Evolutionary conservation across 2,888 invertebrate genomes (phyloP), one percentile per base, ranked within the genome.

Genomic region (Conomelus anceps): DNA sequence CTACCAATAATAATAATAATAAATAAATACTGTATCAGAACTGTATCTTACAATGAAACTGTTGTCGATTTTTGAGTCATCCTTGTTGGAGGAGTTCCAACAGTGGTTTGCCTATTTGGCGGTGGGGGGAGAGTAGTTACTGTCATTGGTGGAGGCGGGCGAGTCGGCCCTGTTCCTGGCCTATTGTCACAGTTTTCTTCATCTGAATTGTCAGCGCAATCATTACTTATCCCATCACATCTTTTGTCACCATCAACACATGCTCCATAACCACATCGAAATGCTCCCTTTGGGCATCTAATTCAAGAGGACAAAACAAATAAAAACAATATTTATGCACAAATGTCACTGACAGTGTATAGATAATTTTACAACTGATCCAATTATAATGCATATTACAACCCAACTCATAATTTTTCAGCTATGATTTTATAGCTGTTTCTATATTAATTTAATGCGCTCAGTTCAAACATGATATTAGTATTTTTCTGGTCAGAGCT

Each of bases 181-280:
- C n/a, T 7, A n/a, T 13, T 63, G 1, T 1, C 1, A 7, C 63
- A 63, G 3, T 7, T n/a, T 63, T 63, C n/a, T n/a, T 92, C 92
- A 29, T 92, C 92, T 0, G 92, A 92, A 34, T 90, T 91, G 88
- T 92, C 92, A 7, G 90, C 90, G 87, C 92, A 92, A 41, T 92
- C 91, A 20, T 89, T 63, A 88, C 89, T 90, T n/a, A n/a, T n/a
- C 11, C 91, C 91, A 88, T 92, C 88, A 88, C 92, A 92, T 41
- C 85, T 90, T 0, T 29, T 22, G 23, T 85, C 86, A 85, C 89
- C 89, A 23, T 91, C 89, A 3, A 91, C 90, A 89, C 92, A 92
- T 13, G 91, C 91, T n/a, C 92, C 92, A 86, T 92, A 92, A 23
- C 90, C 90, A 90, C 92, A 92, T 3, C 89, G 91, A 88, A 91